Conservation (phyloP, 2,888 invertebrate genomes). For the Sphaerophoria taeniata region DNA sequence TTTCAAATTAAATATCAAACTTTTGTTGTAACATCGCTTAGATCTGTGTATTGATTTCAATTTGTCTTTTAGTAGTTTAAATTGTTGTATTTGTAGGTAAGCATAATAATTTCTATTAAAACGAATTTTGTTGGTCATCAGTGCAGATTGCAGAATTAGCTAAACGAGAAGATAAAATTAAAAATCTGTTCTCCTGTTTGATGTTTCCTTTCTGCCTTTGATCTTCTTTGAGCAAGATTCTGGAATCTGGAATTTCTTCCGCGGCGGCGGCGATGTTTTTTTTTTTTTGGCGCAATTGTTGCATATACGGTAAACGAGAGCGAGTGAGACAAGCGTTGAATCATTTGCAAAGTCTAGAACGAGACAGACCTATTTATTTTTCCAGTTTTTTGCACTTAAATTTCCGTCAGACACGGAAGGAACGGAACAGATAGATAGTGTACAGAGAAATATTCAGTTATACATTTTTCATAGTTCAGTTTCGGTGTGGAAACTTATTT, state of each 20-base stretch:
- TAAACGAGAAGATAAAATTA: conserved; percentile 4
- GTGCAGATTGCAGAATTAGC: background rate
- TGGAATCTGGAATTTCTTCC: conserved; percentile 36
- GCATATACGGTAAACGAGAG: conserved; percentile 64
- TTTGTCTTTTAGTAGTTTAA: background rate
- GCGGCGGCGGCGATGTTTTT: conserved; percentile 49
- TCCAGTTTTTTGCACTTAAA: conserved; percentile 13
- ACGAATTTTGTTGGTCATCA: conserved; percentile 13
- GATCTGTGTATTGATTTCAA: background rate
- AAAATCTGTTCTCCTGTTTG: conserved; percentile 22
- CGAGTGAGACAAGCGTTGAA: conserved; percentile 49
- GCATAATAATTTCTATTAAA: conserved; percentile 7
- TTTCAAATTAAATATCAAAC: conserved; percentile 20
- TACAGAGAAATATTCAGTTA: conserved; percentile 34
- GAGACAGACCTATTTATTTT: conserved; percentile 44
- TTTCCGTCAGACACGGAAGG: conserved; percentile 11
- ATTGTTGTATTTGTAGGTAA: background rate
- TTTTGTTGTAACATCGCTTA: background rate
- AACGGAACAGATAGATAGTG: no score
- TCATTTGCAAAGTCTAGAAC: conserved; percentile 52
- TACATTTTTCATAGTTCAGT: conserved; percentile 41
- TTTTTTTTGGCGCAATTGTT: conserved; percentile 74
- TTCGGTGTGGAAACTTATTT: conserved; percentile 18
- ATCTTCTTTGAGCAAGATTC: conserved; percentile 44
- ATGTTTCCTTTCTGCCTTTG: background rate